A percentile compares a stretch with the other conserved stretches of the same genome.
Conservation (phyloP, 2,113 vertebrate species). For the Emberiza fucata region DNA sequence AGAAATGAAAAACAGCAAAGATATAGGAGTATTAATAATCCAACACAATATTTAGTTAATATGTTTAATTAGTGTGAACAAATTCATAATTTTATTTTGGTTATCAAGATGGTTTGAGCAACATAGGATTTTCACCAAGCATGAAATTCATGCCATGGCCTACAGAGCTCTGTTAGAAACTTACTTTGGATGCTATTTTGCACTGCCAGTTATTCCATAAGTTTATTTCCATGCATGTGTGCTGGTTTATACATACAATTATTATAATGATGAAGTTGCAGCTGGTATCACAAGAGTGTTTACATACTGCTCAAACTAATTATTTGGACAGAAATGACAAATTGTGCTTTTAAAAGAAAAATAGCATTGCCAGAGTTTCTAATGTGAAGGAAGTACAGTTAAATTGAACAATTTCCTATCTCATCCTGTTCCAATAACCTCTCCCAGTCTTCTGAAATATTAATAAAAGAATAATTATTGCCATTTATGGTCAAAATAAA, state of each 20-base stretch:
- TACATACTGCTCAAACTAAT: neutral
- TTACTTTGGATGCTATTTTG: neutral
- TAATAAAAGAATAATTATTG: constrained; percentile 20
- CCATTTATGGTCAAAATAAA: constrained; percentile 34
- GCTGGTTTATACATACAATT: neutral
- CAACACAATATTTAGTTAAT: constrained; percentile 31
- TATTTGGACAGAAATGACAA: neutral
- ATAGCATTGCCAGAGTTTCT: neutral
- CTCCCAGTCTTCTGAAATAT: constrained; percentile 34
- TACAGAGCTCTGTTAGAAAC: constrained; percentile 2
- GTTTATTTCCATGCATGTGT: neutral
- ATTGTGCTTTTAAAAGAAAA: neutral
- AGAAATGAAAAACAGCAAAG: constrained; percentile 29
- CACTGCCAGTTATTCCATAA: neutral
- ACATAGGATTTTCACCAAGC: constrained; percentile 8
- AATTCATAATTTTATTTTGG: constrained; percentile 52
- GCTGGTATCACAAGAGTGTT: neutral
- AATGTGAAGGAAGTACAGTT: constrained; percentile 29
- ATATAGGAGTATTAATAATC: constrained; percentile 32
- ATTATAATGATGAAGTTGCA: neutral
- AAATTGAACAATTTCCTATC: constrained; percentile 21
- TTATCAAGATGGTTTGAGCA: constrained; percentile 35
- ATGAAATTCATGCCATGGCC: neutral
- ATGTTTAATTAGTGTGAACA: constrained; percentile 57
- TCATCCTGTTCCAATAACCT: constrained; percentile 5